Evolutionary conservation across 2,888 invertebrate genomes (phyloP).

Genomic region (Saturnia japonica): DNA sequence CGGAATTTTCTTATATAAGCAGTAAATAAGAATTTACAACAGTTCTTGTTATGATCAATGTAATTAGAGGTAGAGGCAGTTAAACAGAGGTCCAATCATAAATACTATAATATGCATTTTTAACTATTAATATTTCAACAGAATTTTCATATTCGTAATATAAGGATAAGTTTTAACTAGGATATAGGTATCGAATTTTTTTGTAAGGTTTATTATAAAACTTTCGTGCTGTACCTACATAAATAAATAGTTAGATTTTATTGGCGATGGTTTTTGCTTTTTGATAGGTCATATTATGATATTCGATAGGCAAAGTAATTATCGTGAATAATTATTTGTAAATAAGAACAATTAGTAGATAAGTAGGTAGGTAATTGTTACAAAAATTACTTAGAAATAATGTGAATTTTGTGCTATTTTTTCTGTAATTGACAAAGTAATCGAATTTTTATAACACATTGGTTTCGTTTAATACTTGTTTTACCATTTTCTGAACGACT

Average conservation of each 20-base stretch:
- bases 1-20: too few species aligned
- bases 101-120: too few species aligned
- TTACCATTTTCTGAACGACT: too few species aligned
- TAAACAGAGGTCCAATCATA: too few species aligned
- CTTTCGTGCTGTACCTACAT: neutral
- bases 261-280: neutral
- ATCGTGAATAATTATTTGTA: neutral
- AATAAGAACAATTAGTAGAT: neutral
- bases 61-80: too few species aligned
- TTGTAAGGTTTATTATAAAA: neutral
- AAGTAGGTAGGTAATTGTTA: neutral
- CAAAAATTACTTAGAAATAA: neutral
- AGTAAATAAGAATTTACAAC: too few species aligned
- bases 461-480: too few species aligned
- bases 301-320: neutral
- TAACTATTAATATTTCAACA: too few species aligned
- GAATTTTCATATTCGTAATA: too few species aligned
- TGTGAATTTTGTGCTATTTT: neutral
- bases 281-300: neutral
- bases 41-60: too few species aligned
- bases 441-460: too few species aligned
- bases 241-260: neutral
- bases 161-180: too few species aligned
- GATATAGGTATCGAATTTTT: neutral
- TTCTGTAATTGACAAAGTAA: neutral